Evolutionary conservation across 2,797 vertebrate genomes (phyloP).

Genomic region (Nyctalus aviator): DNA sequence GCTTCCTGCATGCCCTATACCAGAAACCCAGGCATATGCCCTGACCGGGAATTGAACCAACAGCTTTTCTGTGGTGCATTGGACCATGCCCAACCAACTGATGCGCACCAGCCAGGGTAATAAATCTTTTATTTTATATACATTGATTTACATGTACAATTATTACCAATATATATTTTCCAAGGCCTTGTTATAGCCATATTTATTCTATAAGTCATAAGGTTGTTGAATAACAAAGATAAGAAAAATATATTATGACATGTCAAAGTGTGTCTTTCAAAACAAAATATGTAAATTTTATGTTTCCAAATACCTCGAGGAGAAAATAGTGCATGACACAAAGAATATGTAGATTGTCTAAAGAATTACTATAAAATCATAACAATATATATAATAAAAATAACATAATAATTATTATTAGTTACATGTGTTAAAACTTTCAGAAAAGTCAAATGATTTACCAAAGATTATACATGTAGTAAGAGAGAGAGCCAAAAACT

Average conservation of each 20-base stretch:
- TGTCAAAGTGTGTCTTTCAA: slow-evolving; percentile 9
- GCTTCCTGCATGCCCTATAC: neutral
- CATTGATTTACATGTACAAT: neutral
- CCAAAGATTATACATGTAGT: neutral
- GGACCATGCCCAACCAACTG: neutral
- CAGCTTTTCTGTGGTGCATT: neutral
- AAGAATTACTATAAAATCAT: neutral
- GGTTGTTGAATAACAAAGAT: neutral
- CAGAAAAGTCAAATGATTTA: neutral
- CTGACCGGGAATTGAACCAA: neutral
- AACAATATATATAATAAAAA: neutral
- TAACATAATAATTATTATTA: neutral
- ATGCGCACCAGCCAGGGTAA: neutral
- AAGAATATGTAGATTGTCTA: neutral
- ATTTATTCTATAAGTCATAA: neutral
- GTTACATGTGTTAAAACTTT: neutral
- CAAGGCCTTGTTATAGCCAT: neutral
- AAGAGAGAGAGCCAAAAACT: neutral
- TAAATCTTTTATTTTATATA: neutral
- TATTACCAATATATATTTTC: neutral
- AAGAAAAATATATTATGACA: neutral
- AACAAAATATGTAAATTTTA: neutral
- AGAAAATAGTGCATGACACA: neutral
- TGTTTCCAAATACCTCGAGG: neutral
- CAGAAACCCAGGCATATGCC: neutral